A percentile compares a stretch with the other conserved stretches of the same genome.
Evolutionary conservation across 2,797 vertebrate genomes (phyloP).

Genomic region (Salarias fasciatus): DNA sequence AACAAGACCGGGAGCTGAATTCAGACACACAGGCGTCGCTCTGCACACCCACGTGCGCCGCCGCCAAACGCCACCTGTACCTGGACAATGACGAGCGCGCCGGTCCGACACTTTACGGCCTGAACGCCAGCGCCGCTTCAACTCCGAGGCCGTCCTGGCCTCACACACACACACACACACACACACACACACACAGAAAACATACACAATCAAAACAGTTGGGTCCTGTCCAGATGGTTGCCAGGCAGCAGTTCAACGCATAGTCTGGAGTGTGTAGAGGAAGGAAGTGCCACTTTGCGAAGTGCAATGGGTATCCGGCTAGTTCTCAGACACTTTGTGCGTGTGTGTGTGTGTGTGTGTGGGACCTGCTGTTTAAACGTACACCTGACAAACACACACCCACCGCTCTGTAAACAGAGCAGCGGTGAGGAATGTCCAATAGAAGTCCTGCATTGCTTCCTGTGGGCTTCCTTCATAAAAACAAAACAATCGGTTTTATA

Average conservation of each 20-base stretch:
- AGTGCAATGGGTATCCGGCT: conserved; percentile 72
- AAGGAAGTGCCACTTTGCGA: conserved; percentile 82
- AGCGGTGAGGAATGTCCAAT: conserved; percentile 29
- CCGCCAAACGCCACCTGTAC: conserved; percentile 35
- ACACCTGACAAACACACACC: conserved; percentile 64
- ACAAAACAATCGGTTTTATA: conserved; percentile 35
- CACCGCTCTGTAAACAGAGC: conserved; percentile 43
- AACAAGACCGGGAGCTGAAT: conserved; percentile 74
- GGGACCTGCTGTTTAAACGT: conserved; percentile 51
- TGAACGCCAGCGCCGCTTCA: conserved; percentile 53
- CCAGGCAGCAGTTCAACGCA: conserved; percentile 76
- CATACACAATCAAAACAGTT: conserved; percentile 68
- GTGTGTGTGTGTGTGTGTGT: conserved; percentile 40
- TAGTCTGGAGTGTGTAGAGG: conserved; percentile 79
- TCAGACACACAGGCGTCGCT: conserved; percentile 44
- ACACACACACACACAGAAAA: conserved; percentile 27
- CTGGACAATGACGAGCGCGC: conserved; percentile 57
- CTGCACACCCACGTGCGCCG: conserved; percentile 53
- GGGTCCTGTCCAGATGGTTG: conserved; percentile 78
- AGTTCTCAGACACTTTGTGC: conserved; percentile 60
- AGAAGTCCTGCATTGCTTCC: conserved; percentile 17
- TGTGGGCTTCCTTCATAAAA: conserved; percentile 14
- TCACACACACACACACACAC: conserved; percentile 43
- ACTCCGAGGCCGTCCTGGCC: conserved; percentile 51
- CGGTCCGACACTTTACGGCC: conserved; percentile 54